phyloP scores from a whole-genome alignment of 2,797 vertebrate genomes.

The Pangasius djambal region DNA sequence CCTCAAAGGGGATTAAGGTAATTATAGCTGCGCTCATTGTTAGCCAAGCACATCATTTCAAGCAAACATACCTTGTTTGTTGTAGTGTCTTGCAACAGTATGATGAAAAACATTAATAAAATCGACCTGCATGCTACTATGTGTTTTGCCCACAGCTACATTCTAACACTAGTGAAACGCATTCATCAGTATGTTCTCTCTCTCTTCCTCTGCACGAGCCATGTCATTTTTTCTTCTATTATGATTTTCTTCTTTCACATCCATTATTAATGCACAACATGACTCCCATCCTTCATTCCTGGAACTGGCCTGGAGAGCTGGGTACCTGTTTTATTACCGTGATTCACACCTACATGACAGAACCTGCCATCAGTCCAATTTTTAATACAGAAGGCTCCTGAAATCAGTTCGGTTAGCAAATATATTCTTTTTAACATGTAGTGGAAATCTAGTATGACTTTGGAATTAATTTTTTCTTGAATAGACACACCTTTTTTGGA shows the following conservation, averaged over 20 bases:
- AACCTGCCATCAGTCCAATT: background rate
- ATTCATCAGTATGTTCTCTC: background rate
- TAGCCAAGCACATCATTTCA: background rate
- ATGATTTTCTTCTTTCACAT: constrained; percentile 19
- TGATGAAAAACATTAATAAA: constrained; percentile 19
- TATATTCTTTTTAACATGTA: too few relatives aligned
- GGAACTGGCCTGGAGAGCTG: constrained; percentile 15
- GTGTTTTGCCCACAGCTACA: constrained; percentile 4
- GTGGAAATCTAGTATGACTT: background rate
- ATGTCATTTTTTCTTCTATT: constrained; percentile 30
- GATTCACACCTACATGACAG: constrained; percentile 10
- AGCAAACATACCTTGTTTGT: background rate
- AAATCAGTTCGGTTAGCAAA: background rate
- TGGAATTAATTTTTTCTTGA: background rate
- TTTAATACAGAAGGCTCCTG: background rate
- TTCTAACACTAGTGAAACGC: background rate
- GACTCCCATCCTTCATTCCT: constrained; percentile 23
- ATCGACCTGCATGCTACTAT: background rate
- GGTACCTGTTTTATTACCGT: constrained; percentile 11
- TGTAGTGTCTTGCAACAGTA: background rate
- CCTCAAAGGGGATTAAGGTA: background rate
- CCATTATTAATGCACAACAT: constrained; percentile 28
- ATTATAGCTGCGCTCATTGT: background rate
- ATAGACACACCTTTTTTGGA: background rate
- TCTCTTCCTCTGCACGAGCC: background rate